Evolutionary conservation across 2,888 invertebrate genomes (phyloP), one percentile per base, ranked within the genome.

Genomic region (Serrognathus titanus): DNA sequence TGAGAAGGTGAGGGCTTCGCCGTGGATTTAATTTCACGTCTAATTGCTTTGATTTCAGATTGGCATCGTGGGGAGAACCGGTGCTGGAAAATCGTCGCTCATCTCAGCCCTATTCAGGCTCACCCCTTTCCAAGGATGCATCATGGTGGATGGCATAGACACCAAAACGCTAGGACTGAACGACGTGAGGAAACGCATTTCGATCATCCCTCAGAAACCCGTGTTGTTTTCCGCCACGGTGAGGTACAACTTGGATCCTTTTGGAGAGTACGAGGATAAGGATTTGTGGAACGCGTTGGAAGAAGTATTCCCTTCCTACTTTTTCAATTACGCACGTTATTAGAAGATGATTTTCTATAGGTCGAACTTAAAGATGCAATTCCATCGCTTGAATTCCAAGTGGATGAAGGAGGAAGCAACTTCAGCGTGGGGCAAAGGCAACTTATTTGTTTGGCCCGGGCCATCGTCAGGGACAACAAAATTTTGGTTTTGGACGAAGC

Each of bases 381-480:
- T n/a, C 74, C 81, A 9, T 83, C 86, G 1, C 76, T 90, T 5
- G 83, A 86, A 56, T 79, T 82, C 46, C 74, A 79, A 53, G 87
- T 94, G 52, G 83, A 85, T 24, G 87, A 92, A 61, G 89, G 90
- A 10, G 94, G 94, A 0, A 78, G 82, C 2, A 93, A 92, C 80
- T 90, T 90, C 71, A 94, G 93, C 72, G 87, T 90, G 9, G 95
- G 95, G 0, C 93, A 96, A 76, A 80, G 92, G 45, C 95, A 95
- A 74, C 79, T 95, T 46, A 79, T 95, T 52, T 95, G 94, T 71
- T 79, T 95, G 55, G 94, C 94, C 7, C 81, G 92, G 63, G 94
- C 94, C 0, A 87, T 95, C 61, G 81, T 94, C 1, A 81, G 88
- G 41, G 87, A 88, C 67, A 89, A 88, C 68, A 87, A 85, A 66